These are phyloP conservation scores for Semotilus atromaculatus DNA, from an alignment of 2,797 vertebrate genomes.

Conservation along the genomic window DNA sequence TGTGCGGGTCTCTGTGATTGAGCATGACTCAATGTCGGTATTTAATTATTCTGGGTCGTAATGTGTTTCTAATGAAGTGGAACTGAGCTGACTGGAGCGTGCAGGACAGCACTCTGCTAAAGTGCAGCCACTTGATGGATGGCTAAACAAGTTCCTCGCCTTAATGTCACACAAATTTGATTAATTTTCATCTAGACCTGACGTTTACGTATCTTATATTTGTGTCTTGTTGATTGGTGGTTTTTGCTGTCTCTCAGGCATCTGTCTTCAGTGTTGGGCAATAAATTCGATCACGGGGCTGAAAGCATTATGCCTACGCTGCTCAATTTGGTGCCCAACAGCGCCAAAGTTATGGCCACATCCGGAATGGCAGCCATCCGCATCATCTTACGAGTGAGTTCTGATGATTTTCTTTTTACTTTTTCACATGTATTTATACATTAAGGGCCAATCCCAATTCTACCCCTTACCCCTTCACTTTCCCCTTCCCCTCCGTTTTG, in stretches of 20 bases:
- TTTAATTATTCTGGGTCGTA: slow-evolving; percentile 66
- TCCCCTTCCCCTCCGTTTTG: too few species aligned
- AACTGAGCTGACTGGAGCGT: slow-evolving; percentile 56
- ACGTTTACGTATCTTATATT: background rate
- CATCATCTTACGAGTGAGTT: slow-evolving; percentile 94
- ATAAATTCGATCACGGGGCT: slow-evolving; percentile 97
- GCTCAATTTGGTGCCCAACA: slow-evolving; percentile 98
- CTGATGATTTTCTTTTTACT: background rate
- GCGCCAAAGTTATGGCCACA: slow-evolving; percentile 98
- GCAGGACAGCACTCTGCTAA: slow-evolving; percentile 38
- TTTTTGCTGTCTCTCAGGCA: slow-evolving; percentile 75
- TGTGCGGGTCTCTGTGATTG: slow-evolving; percentile 18
- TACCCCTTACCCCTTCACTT: too few species aligned
- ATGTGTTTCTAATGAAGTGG: slow-evolving; percentile 68
- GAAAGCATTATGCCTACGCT: slow-evolving; percentile 97
- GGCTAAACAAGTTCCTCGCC: slow-evolving; percentile 23
- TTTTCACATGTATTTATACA: background rate
- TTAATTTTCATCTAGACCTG: slow-evolving; percentile 34
- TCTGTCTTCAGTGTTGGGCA: slow-evolving; percentile 90
- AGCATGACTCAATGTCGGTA: slow-evolving; percentile 13
- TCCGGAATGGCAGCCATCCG: slow-evolving; percentile 93
- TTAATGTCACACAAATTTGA: slow-evolving; percentile 53
- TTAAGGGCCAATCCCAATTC: too few species aligned
- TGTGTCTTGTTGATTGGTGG: slow-evolving; percentile 9
- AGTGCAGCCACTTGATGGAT: slow-evolving; percentile 66